phyloP scores from a whole-genome alignment of 2,888 invertebrate species.

The Hirtodrosophila cameraria region DNA sequence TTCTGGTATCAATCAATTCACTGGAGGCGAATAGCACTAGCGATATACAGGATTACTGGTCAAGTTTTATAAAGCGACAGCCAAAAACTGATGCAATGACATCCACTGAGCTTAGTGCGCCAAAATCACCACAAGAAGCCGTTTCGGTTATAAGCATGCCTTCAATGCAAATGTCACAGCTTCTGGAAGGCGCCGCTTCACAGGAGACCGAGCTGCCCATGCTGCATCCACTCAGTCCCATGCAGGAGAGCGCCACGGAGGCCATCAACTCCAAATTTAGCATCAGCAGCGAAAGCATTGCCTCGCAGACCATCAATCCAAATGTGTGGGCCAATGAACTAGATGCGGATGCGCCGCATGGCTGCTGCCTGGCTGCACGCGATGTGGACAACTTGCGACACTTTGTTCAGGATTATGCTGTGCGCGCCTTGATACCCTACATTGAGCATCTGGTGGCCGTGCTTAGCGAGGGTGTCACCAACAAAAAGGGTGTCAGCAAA shows the following conservation, averaged over 20 bases:
- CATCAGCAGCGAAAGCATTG: conserved; percentile 87
- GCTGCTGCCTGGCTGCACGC: conserved; percentile 90
- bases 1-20: conserved; percentile 95
- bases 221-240: conserved; percentile 91
- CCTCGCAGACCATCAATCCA: conserved; percentile 84
- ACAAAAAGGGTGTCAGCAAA: conserved; percentile 96
- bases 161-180: conserved; percentile 79
- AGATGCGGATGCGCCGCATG: conserved; percentile 87
- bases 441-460: conserved; percentile 94
- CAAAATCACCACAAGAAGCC: conserved; percentile 86
- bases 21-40: conserved; percentile 86
- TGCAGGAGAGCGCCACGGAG: conserved; percentile 87
- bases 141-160: conserved; percentile 84
- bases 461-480: conserved; percentile 91
- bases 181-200: conserved; percentile 57
- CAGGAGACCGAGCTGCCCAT: conserved; percentile 82
- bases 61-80: conserved; percentile 89
- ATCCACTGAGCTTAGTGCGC: conserved; percentile 85
- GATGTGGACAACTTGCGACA: conserved; percentile 94
- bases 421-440: conserved; percentile 94
- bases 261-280: conserved; percentile 85
- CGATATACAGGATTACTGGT: conserved; percentile 93
- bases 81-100: conserved; percentile 83
- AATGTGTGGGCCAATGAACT: conserved; percentile 87
- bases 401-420: conserved; percentile 94